Conservation (phyloP, 2,113 vertebrate species). For the Brachyhypopomus gauderio region DNA sequence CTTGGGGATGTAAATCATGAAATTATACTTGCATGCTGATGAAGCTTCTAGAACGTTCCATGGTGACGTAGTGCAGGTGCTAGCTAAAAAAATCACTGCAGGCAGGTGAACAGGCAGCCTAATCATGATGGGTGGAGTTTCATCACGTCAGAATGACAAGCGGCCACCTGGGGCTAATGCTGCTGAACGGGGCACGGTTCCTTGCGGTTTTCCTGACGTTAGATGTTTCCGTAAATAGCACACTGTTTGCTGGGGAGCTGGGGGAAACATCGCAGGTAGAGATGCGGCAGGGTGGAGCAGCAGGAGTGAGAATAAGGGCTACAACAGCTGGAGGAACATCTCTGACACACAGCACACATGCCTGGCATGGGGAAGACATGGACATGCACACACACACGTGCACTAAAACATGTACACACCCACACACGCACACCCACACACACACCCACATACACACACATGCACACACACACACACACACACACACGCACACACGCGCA, state of each 20-base stretch:
- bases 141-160: slow-evolving; percentile 42
- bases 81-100: no score
- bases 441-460: not conserved
- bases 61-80: no score
- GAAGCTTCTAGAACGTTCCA: no score
- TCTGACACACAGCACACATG: slow-evolving; percentile 3
- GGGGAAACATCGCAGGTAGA: not conserved
- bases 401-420: no score
- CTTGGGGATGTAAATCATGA: no score
- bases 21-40: no score
- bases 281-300: not conserved
- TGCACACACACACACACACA: not conserved
- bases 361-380: not conserved
- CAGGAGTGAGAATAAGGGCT: not conserved
- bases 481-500: not conserved
- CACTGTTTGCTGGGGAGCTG: not conserved
- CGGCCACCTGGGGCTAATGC: slow-evolving; percentile 32
- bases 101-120: slow-evolving; percentile 30
- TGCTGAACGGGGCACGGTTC: slow-evolving; percentile 37
- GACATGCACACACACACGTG: not conserved
- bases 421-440: no score
- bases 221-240: slow-evolving; percentile 53
- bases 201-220: slow-evolving; percentile 39
- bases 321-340: slow-evolving; percentile 5
- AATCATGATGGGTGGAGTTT: slow-evolving; percentile 33